Conservation (phyloP, 2,113 vertebrate species). For the Syngnathus typhle region DNA sequence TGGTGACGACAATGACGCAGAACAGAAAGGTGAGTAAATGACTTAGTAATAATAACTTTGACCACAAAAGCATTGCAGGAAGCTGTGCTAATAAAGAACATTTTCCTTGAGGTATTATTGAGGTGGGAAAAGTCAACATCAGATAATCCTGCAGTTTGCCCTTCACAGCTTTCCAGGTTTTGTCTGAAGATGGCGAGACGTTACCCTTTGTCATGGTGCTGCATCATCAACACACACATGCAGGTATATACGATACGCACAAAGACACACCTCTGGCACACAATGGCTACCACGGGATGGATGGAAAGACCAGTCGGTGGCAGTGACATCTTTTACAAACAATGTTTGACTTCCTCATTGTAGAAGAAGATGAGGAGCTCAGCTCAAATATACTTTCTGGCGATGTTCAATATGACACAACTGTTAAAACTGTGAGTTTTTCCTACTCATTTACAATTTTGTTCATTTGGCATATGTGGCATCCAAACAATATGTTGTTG, state of each 20-base stretch:
- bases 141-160: background rate
- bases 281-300: too few species aligned
- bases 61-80: too few species aligned
- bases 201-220: slow-evolving; percentile 53
- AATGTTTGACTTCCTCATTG: background rate
- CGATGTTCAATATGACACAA: background rate
- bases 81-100: too few species aligned
- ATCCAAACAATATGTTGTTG: background rate
- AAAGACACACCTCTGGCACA: background rate
- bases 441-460: background rate
- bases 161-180: slow-evolving; percentile 47
- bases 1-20: slow-evolving; percentile 26
- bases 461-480: background rate
- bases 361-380: slow-evolving; percentile 3
- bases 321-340: background rate
- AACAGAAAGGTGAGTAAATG: slow-evolving; percentile 37
- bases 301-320: background rate
- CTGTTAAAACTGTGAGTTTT: slow-evolving; percentile 1
- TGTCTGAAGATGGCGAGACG: slow-evolving; percentile 45
- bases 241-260: slow-evolving; percentile 35
- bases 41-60: too few species aligned
- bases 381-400: background rate
- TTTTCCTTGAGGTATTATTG: too few species aligned
- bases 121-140: background rate
- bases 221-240: slow-evolving; percentile 32